Base-by-base conservation (phyloP, 2,797 vertebrate species). In the Scomberomorus guttatus region DNA sequence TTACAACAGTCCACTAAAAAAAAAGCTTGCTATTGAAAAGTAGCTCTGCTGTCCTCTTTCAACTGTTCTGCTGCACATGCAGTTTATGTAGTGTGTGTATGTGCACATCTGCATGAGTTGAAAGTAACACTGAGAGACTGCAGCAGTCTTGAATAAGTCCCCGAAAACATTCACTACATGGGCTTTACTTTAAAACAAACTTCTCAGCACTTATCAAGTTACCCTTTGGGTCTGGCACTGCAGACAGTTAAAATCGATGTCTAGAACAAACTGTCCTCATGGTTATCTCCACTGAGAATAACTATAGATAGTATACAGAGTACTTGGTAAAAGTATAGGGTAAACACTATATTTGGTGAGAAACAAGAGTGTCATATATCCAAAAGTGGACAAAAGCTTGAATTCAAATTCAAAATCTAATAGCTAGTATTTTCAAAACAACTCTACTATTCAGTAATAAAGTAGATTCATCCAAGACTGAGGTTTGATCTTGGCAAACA, bases 401-500 rank as follows among this genome's bases (percentile, higher is more conserved):
- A 39, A 75, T 27, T 12, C 17, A 48, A 70, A 73, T 37, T 37
- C 39, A 42, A 13, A 48, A 37, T 14, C 1, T 3, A 24, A 20
- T 9, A 20, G 10, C 4, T 6, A 27, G 50, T 15, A 54, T 57
- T 67, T 10, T 42, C 52, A 39, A 77, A 73, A 84, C 3, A 67
- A 58, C 37, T 66, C 15, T 20, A 48, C 15, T 42, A 24, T 42
- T 51, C 68, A 46, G 37, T 62, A 77, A 66, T 81, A 44, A 80
- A 80, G 39, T 3, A 50, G 25, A 82, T 60, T 82, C 11, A 42
- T 65, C 25, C 11, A 15, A 66, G 63, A 51, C 54, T 32, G 52
- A 62, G 25, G 72, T 72, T 71, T 83, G 64, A 85, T 80, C 64
- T 83, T 65, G 14, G 69, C 62, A 75, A 60, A 58, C 60, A 87